Conservation (phyloP, 92 coral and sea anemone genomes). For the Siderastrea radians region DNA sequence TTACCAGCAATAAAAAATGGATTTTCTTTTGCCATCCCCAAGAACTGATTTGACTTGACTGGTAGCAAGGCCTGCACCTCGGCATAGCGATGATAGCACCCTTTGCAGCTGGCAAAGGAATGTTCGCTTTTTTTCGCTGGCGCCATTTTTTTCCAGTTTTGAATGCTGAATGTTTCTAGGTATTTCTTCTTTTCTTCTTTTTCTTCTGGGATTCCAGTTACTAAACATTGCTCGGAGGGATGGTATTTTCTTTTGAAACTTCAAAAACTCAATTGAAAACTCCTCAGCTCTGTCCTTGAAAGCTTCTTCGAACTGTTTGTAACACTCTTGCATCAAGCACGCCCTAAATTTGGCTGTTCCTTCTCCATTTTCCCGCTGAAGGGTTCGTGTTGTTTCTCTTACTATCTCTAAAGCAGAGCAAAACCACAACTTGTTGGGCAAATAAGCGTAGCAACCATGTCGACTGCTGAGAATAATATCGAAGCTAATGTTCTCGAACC, state of each 20-base stretch:
- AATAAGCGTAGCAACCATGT: no score
- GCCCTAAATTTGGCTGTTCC: not conserved
- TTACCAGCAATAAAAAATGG: conserved; percentile 2
- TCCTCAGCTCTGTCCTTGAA: conserved; percentile 12
- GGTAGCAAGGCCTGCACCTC: no score
- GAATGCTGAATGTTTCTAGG: not conserved
- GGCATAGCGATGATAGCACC: no score
- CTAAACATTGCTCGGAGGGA: not conserved
- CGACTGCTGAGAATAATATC: no score
- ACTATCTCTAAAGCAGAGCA: no score
- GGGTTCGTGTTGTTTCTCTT: no score
- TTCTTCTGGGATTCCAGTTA: not conserved
- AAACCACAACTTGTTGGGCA: no score
- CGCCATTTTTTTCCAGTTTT: not conserved
- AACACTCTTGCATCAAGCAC: not conserved
- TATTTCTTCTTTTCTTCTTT: conserved; percentile 1
- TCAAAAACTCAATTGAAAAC: not conserved
- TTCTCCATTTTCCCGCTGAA: no score
- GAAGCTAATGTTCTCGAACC: no score
- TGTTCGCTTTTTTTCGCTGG: no score
- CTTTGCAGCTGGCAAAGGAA: not conserved
- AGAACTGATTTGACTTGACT: no score
- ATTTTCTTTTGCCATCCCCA: not conserved
- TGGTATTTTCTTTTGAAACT: conserved; percentile 16
- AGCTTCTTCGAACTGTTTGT: not conserved